Percentiles rank a stretch among this genome's conserved stretches.
Evolutionary conservation across 2,888 invertebrate species (phyloP).

Genomic region (Steinernema hermaphroditum): DNA sequence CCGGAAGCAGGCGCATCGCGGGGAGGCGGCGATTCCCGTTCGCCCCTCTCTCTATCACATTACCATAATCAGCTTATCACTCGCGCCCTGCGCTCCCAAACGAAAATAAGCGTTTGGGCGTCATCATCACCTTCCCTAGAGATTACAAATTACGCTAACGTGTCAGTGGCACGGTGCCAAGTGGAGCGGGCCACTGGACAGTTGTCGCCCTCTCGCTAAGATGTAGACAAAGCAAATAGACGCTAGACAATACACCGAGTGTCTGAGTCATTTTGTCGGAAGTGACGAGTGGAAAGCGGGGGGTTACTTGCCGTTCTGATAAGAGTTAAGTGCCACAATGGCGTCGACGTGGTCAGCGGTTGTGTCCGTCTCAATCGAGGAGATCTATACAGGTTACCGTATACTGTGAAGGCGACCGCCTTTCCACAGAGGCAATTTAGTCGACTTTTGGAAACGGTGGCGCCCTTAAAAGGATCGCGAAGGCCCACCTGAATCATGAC

Average conservation of each 20-base stretch:
- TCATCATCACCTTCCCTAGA: too few relatives aligned
- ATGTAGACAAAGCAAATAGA: slow-evolving; percentile 23
- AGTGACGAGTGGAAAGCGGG: too few relatives aligned
- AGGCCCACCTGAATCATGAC: neutral
- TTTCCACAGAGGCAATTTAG: too few relatives aligned
- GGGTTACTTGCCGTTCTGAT: too few relatives aligned
- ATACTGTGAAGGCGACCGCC: too few relatives aligned
- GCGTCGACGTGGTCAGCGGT: too few relatives aligned
- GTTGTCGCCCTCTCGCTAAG: neutral
- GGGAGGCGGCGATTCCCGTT: slow-evolving; percentile 3
- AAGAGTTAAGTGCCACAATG: too few relatives aligned
- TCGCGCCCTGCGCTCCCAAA: neutral
- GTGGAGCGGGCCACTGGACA: neutral
- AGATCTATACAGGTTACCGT: too few relatives aligned
- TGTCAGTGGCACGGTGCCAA: slow-evolving; percentile 9
- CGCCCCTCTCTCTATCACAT: neutral
- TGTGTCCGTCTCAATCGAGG: too few relatives aligned
- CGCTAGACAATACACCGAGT: neutral
- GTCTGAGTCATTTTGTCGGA: slow-evolving; percentile 1
- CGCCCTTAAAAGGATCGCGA: slow-evolving; percentile 8
- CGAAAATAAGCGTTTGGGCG: slow-evolving; percentile 13
- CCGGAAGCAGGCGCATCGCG: neutral
- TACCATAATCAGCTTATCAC: slow-evolving; percentile 22
- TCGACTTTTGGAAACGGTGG: too few relatives aligned
- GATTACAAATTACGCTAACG: slow-evolving; percentile 24